phyloP scores from a whole-genome alignment of 1,140 invertebrate species.

The Hetaerina americana region DNA sequence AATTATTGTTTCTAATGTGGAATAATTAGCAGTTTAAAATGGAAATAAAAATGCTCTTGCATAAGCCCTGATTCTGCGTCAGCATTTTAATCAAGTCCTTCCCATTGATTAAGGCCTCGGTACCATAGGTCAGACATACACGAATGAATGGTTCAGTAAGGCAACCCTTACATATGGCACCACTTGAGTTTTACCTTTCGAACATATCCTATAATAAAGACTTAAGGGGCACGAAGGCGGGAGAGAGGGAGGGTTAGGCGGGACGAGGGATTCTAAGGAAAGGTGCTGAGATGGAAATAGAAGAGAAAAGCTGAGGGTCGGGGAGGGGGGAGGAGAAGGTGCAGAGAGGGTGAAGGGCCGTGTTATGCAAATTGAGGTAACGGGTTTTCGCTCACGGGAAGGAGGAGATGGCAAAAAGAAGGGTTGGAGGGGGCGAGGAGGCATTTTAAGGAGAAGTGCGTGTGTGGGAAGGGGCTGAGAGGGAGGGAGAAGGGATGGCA shows the following conservation, averaged over 20 bases:
- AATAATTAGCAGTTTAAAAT: too few species aligned
- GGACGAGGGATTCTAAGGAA: neutral
- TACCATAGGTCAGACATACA: too few species aligned
- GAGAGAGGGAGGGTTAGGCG: neutral
- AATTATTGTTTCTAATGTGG: too few species aligned
- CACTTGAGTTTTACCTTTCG: too few species aligned
- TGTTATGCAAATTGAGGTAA: neutral
- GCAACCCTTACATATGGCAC: too few species aligned
- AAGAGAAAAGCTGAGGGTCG: neutral
- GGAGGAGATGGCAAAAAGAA: neutral
- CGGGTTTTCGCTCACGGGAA: neutral
- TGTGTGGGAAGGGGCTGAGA: neutral
- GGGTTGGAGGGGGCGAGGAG: neutral
- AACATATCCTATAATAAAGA: too few species aligned
- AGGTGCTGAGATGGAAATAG: neutral
- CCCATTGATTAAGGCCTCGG: too few species aligned
- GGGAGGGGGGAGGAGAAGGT: neutral
- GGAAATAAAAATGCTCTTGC: too few species aligned
- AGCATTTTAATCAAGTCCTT: too few species aligned
- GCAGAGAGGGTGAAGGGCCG: neutral
- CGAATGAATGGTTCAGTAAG: too few species aligned
- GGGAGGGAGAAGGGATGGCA: neutral
- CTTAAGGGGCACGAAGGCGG: neutral
- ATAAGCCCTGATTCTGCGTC: too few species aligned
- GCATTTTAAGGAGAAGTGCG: too few species aligned